Evolutionary conservation across 1,140 invertebrate species (phyloP).

Genomic region (Cephus cinctus): DNA sequence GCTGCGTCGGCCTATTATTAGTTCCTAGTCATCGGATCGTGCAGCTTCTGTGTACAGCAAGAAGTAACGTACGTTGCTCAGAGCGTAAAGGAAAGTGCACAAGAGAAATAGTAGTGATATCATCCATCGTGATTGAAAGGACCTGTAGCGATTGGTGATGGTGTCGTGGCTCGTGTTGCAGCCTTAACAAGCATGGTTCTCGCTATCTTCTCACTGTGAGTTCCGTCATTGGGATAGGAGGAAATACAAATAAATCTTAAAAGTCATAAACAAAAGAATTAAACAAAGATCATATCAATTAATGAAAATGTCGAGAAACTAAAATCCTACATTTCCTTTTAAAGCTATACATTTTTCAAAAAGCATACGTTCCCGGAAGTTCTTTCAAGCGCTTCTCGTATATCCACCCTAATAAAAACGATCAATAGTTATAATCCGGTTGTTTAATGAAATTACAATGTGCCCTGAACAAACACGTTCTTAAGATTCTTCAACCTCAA

Average conservation of each 20-base stretch:
- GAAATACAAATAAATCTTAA: background rate
- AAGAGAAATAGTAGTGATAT: background rate
- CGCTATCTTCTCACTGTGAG: conserved; percentile 44
- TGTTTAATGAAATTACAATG: no score
- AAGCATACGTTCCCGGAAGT: background rate
- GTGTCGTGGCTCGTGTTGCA: conserved; percentile 5
- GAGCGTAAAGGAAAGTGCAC: conserved; percentile 9
- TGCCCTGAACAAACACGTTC: no score
- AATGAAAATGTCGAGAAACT: background rate
- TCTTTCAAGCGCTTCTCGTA: background rate
- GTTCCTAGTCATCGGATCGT: conserved; percentile 49
- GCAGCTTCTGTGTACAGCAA: conserved; percentile 26
- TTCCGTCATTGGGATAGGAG: conserved; percentile 12
- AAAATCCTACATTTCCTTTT: background rate
- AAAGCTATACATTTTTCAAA: background rate
- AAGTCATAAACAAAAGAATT: background rate
- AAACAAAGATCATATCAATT: background rate
- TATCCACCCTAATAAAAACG: no score
- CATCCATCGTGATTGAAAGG: conserved; percentile 2
- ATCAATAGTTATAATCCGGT: no score
- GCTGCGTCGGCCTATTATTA: conserved; percentile 43
- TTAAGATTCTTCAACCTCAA: no score
- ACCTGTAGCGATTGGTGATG: conserved; percentile 20
- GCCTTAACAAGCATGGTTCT: conserved; percentile 41
- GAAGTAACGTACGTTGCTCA: conserved; percentile 17